Percentiles rank a stretch among this genome's conserved stretches.
Evolutionary conservation across 2,113 vertebrate genomes (phyloP).

Genomic region (Montifringilla adamsi): DNA sequence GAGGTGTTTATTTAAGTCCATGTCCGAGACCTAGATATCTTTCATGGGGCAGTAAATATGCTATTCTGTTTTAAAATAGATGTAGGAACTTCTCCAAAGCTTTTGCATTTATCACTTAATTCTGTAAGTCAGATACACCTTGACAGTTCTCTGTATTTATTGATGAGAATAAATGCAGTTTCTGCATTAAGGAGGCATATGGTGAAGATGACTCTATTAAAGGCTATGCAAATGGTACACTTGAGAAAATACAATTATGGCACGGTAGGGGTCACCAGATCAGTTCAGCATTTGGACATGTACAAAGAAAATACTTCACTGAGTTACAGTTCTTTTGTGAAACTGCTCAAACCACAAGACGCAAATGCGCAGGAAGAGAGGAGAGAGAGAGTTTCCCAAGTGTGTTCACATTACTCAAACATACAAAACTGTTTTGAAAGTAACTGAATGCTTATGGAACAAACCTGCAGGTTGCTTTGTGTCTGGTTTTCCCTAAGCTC

Average conservation of each 20-base stretch:
- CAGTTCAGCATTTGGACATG: neutral
- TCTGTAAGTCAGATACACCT: neutral
- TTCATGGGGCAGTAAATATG: neutral
- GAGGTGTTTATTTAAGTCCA: neutral
- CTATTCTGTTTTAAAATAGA: neutral
- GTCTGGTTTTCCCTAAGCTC: neutral
- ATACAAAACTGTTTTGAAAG: neutral
- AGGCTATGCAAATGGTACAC: neutral
- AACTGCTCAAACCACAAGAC: neutral
- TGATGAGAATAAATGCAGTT: neutral
- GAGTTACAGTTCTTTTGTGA: neutral
- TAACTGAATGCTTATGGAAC: neutral
- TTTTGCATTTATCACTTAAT: neutral
- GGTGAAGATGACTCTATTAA: neutral
- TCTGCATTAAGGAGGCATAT: neutral
- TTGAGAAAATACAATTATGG: neutral
- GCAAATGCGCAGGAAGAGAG: neutral
- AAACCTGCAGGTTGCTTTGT: neutral
- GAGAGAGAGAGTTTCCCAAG: neutral
- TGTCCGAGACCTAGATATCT: neutral
- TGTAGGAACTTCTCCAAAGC: neutral
- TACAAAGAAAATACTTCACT: neutral
- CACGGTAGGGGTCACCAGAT: neutral
- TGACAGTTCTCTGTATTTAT: neutral
- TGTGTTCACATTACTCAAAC: neutral